Evolutionary conservation across 1,140 invertebrate genomes (phyloP), one percentile per base, ranked within the genome.

Genomic region (Nylanderia fulva): DNA sequence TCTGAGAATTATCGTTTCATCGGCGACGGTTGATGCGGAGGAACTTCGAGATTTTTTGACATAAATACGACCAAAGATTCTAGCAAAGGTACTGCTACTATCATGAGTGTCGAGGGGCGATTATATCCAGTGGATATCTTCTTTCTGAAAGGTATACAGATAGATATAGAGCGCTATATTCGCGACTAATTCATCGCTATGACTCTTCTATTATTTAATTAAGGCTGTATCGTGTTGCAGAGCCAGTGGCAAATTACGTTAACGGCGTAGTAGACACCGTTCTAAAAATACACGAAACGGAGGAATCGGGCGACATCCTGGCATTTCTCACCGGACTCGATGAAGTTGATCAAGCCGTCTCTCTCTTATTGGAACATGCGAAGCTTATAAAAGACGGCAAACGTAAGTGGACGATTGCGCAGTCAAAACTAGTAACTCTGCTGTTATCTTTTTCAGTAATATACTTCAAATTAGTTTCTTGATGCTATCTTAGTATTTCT

Each of bases 251-350:
- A 0, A 97, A 99, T 95, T 99, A 99, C 93, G 96, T 99, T 0
- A 97, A 97, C 90, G 97, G 96, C 4, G 96, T 97, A 18, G 97
- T 99, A 0, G 97, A 99, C 8, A 98, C 98, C 0, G 96, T 97
- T 0, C 95, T 99, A 75, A 98, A 99, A 93, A 98, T 99, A 88
- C 98, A 99, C 91, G 95, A 96, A 79, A 96, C 95, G 72, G 97
- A 99, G 92, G 95, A 96, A 13, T 95, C 96, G 6, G 99, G 99
- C 0, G 98, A 99, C 94, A 96, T 99, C 80, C 93, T 99, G 7
- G 97, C 97, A 0, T 99, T 99, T 94, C 95, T 99, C 0, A 99
- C 99, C 13, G 99, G 99, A 58, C 97, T 97, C 96, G 99, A 99
- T 90, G 98, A 99, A 95, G 98, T 99, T 1, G 96, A 98, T 77